Percentiles rank a stretch among this genome's conserved stretches.
Conservation (phyloP, 2,888 invertebrate species). For the Anarsia innoxiella region DNA sequence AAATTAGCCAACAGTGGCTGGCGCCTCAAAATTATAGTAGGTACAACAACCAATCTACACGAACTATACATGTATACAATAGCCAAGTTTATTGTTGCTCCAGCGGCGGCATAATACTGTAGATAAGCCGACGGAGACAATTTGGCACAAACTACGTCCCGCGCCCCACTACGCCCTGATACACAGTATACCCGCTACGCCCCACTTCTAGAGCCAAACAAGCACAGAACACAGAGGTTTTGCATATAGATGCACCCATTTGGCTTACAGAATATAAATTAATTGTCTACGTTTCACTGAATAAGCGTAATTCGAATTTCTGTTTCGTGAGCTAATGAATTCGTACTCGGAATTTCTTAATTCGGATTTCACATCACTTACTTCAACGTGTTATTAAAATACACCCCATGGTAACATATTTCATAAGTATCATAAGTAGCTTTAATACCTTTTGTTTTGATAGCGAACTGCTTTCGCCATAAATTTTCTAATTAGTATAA, state of each 20-base stretch:
- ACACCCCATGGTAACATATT: too few relatives aligned
- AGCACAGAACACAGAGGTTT: conserved; percentile 59
- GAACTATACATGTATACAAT: conserved; percentile 14
- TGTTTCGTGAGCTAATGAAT: too few relatives aligned
- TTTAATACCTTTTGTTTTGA: too few relatives aligned
- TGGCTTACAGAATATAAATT: conserved; percentile 67
- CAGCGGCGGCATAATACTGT: conserved; percentile 51
- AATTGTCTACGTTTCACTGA: conserved; percentile 61
- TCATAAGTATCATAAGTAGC: too few relatives aligned
- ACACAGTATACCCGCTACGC: conserved; percentile 15
- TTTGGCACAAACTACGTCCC: conserved; percentile 64
- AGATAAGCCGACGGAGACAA: conserved; percentile 73
- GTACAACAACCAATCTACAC: conserved; percentile 12
- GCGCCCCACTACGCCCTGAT: conserved; percentile 5
- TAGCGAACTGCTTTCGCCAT: too few relatives aligned
- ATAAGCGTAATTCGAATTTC: conserved; percentile 45
- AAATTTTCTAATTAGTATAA: too few relatives aligned
- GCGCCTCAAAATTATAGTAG: conserved; percentile 6
- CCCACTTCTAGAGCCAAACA: conserved; percentile 63
- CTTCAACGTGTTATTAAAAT: too few relatives aligned
- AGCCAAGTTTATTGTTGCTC: conserved; percentile 18
- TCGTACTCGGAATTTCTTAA: too few relatives aligned
- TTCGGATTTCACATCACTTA: too few relatives aligned
- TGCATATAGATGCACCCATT: conserved; percentile 71
- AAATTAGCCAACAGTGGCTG: conserved; percentile 9